These are phyloP conservation scores for Dreissena polymorpha DNA, from an alignment of 1,140 invertebrate genomes.

Conservation along the genomic window DNA sequence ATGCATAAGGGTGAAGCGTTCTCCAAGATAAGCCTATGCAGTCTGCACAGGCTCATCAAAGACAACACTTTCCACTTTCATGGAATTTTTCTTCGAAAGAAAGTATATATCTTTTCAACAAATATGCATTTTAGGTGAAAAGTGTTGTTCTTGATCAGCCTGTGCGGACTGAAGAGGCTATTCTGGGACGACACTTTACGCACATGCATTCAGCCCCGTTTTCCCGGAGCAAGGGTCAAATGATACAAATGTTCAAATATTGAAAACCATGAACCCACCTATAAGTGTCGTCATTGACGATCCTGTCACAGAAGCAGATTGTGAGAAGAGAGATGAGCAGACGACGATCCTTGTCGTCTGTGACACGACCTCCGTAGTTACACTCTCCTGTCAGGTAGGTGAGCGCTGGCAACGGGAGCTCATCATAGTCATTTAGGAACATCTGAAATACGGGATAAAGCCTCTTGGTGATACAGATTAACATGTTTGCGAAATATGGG, in stretches of 20 bases:
- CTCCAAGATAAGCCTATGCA: no score
- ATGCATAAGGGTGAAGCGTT: no score
- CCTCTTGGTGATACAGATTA: no score
- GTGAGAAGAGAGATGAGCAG: slow-evolving; percentile 75
- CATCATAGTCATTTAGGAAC: slow-evolving; percentile 80
- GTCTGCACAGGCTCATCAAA: no score
- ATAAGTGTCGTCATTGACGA: slow-evolving; percentile 77
- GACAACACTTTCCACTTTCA: no score
- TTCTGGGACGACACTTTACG: background rate
- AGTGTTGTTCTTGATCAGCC: background rate
- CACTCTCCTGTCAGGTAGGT: slow-evolving; percentile 90
- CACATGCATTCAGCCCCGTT: background rate
- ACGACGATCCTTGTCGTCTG: slow-evolving; percentile 79
- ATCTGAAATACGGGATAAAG: slow-evolving; percentile 66
- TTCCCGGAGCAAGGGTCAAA: background rate
- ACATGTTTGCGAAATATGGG: slow-evolving; percentile 60
- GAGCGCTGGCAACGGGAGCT: slow-evolving; percentile 78
- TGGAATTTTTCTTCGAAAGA: no score
- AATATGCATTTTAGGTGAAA: no score
- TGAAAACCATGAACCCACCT: slow-evolving; percentile 66
- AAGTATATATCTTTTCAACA: no score
- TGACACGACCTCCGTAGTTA: slow-evolving; percentile 89
- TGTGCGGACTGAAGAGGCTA: background rate
- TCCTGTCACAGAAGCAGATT: slow-evolving; percentile 74
- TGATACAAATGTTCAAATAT: background rate